Evolutionary conservation across 2,113 vertebrate genomes (phyloP).

Genomic region (Orientallactaga bullata): DNA sequence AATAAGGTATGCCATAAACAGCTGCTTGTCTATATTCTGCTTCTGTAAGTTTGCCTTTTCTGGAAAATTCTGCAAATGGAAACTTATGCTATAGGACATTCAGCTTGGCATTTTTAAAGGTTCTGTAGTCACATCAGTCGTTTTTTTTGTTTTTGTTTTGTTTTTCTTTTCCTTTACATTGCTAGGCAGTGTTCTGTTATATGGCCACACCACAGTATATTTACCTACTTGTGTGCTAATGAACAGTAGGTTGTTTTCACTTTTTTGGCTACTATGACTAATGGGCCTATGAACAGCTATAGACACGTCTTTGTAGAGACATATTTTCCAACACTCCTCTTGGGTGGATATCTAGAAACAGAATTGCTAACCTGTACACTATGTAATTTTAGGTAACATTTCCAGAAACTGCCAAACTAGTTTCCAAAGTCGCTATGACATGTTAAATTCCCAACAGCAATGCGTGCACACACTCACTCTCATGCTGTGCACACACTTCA

Average conservation of each 20-base stretch:
- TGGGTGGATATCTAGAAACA: neutral
- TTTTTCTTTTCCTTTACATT: neutral
- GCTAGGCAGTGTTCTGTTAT: neutral
- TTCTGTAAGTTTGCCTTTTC: conserved; percentile 8
- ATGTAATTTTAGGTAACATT: conserved; percentile 19
- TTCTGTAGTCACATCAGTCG: neutral
- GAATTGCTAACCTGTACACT: neutral
- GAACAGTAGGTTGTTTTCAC: no score
- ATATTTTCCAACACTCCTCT: neutral
- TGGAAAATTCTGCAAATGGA: neutral
- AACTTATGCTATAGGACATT: neutral
- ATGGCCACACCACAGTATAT: neutral
- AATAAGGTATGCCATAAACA: neutral
- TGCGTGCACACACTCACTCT: neutral
- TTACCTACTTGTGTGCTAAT: neutral
- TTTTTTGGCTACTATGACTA: neutral
- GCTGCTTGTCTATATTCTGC: neutral
- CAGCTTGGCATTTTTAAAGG: neutral
- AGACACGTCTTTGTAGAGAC: neutral
- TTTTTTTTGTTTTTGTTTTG: no score
- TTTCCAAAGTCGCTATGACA: neutral
- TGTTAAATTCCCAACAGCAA: neutral
- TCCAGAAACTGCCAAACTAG: conserved; percentile 34
- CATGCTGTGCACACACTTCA: neutral
- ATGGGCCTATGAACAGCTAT: neutral